Evolutionary conservation across 2,888 invertebrate species (phyloP).

Genomic region (Hylaea fasciaria): DNA sequence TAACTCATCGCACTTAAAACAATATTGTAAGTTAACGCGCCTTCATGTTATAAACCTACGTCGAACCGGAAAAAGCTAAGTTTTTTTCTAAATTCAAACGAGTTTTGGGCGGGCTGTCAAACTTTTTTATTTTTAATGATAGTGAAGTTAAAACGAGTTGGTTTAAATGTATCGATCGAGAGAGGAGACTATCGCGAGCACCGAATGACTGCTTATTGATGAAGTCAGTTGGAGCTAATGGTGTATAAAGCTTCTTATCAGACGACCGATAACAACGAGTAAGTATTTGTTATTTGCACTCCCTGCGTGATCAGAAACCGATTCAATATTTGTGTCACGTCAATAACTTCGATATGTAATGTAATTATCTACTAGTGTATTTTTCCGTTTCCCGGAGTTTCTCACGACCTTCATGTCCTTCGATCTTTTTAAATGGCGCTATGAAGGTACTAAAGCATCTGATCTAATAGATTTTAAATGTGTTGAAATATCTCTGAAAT

Average conservation of each 20-base stretch:
- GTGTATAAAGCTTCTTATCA: slow-evolving; percentile 75
- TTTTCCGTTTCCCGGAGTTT: slow-evolving; percentile 37
- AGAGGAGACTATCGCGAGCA: slow-evolving; percentile 57
- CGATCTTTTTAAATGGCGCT: background rate
- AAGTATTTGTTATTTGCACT: slow-evolving; percentile 65
- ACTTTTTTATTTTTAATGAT: slow-evolving; percentile 17
- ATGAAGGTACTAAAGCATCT: no score
- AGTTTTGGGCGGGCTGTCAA: slow-evolving; percentile 6
- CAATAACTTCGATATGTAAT: slow-evolving; percentile 39
- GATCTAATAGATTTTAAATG: no score
- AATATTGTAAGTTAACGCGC: slow-evolving; percentile 13
- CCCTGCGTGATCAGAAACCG: slow-evolving; percentile 50
- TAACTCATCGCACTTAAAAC: slow-evolving; percentile 61
- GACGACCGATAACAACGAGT: slow-evolving; percentile 68
- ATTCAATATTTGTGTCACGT: slow-evolving; percentile 49
- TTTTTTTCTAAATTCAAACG: slow-evolving; percentile 14
- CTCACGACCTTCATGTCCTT: slow-evolving; percentile 37
- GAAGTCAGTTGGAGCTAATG: slow-evolving; percentile 61
- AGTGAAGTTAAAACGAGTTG: slow-evolving; percentile 1
- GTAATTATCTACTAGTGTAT: slow-evolving; percentile 26
- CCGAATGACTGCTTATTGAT: slow-evolving; percentile 65
- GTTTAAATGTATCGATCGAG: slow-evolving; percentile 38
- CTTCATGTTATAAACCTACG: slow-evolving; percentile 5
- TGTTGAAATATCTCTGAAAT: no score
- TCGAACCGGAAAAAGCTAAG: background rate